These are phyloP conservation scores for Tauraco erythrolophus DNA, from an alignment of 2,113 vertebrate genomes.

Conservation along the genomic window DNA sequence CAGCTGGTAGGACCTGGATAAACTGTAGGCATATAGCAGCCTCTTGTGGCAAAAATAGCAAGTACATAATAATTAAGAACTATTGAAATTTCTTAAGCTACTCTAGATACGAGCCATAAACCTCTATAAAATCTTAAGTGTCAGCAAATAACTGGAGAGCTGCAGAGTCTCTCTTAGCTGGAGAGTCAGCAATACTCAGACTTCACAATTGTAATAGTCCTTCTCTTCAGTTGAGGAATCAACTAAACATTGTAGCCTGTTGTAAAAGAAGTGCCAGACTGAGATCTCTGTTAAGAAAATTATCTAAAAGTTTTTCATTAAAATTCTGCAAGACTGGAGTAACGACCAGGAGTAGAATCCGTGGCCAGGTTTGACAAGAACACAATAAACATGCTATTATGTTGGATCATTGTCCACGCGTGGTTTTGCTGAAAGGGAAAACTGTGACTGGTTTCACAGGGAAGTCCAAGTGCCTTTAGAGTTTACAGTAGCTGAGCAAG, in stretches of 20 bases:
- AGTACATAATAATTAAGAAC: not conserved
- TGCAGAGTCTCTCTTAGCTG: not conserved
- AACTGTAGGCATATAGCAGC: not conserved
- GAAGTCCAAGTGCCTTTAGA: not conserved
- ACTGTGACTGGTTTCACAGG: not conserved
- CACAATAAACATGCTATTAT: not conserved
- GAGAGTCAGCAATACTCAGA: not conserved
- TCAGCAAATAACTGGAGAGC: not conserved
- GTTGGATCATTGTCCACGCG: not conserved
- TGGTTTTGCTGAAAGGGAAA: not conserved
- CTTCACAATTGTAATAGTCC: not conserved
- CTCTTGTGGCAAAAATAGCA: constrained; percentile 45
- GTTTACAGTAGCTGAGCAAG: not conserved
- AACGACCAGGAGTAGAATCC: not conserved
- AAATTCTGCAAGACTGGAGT: not conserved
- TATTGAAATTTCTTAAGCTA: not conserved
- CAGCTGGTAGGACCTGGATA: not conserved
- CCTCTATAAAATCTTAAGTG: not conserved
- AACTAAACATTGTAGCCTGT: not conserved
- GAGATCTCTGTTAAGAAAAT: not conserved
- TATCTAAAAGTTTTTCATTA: not conserved
- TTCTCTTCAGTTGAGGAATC: not conserved
- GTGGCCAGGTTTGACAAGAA: not conserved
- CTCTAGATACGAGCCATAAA: not conserved
- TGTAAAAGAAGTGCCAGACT: not conserved